These are phyloP conservation scores for Chrysocyon brachyurus DNA, from an alignment of 2,797 vertebrate species.

Conservation along the genomic window DNA sequence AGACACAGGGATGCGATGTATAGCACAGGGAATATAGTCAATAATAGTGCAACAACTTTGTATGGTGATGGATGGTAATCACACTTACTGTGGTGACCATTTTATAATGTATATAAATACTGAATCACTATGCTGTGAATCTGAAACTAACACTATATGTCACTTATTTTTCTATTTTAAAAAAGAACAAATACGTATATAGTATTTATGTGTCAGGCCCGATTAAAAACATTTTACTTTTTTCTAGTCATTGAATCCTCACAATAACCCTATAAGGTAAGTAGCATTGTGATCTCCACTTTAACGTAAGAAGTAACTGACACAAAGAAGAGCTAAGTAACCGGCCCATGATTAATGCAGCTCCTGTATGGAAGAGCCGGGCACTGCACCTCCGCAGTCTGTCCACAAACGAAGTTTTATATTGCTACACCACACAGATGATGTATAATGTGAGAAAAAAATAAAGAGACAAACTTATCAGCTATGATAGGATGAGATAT, in stretches of 20 bases:
- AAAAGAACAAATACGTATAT: not conserved
- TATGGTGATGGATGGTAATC: not conserved
- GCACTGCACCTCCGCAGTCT: not conserved
- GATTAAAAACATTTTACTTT: conserved; percentile 19
- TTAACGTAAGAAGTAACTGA: not conserved
- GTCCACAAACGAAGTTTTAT: not conserved
- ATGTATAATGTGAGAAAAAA: not conserved
- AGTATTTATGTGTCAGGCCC: not conserved
- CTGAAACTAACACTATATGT: not conserved
- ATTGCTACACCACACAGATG: not conserved
- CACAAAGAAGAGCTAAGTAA: not conserved
- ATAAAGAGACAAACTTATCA: not conserved
- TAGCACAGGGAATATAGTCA: not conserved
- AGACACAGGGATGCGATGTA: not conserved
- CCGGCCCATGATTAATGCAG: not conserved
- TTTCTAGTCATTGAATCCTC: not conserved
- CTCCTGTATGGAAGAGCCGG: not conserved
- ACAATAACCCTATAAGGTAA: not conserved
- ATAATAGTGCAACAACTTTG: not conserved
- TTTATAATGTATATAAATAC: not conserved
- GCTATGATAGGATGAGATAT: conserved; percentile 31
- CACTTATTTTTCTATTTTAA: conserved; percentile 20
- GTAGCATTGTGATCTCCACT: not conserved
- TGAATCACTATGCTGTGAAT: not conserved
- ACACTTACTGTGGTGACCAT: not conserved